Conservation (phyloP, 1,140 invertebrate genomes). For the Thrips palmi region DNA sequence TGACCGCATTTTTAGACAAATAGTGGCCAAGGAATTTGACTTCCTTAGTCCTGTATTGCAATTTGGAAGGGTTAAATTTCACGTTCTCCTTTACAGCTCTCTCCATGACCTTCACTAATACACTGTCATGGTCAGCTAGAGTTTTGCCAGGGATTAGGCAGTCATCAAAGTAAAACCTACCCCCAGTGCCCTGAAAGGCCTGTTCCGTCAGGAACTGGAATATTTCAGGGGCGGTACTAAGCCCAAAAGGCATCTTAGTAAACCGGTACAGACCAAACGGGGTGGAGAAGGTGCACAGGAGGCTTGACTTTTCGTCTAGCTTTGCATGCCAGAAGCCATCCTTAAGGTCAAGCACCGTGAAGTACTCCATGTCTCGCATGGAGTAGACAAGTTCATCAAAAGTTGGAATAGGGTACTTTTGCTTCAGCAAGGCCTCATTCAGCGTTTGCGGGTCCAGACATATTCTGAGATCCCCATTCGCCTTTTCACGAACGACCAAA, state of each 20-base stretch:
- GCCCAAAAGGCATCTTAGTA: neutral
- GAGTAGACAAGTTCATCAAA: slow-evolving; percentile 11
- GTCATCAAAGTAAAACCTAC: slow-evolving; percentile 24
- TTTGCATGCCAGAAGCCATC: no score
- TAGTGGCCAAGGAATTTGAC: slow-evolving; percentile 22
- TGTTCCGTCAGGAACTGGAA: no score
- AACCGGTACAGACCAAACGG: neutral
- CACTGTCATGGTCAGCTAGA: slow-evolving; percentile 15
- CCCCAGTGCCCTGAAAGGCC: no score
- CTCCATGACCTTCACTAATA: slow-evolving; percentile 18
- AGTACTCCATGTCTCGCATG: no score
- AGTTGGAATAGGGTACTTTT: slow-evolving; percentile 14
- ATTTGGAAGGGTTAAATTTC: slow-evolving; percentile 23
- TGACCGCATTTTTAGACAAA: slow-evolving; percentile 20
- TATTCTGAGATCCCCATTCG: slow-evolving; percentile 12
- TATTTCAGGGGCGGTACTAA: no score
- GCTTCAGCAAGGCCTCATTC: slow-evolving; percentile 11
- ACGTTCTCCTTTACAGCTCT: slow-evolving; percentile 19
- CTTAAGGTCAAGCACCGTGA: no score
- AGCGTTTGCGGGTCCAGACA: slow-evolving; percentile 13
- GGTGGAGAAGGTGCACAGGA: no score
- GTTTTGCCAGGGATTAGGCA: slow-evolving; percentile 16
- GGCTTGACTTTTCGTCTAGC: no score
- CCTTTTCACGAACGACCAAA: no score
- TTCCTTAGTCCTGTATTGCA: slow-evolving; percentile 18